phyloP scores from a whole-genome alignment of 2,113 vertebrate genomes.

The Podilymbus podiceps region DNA sequence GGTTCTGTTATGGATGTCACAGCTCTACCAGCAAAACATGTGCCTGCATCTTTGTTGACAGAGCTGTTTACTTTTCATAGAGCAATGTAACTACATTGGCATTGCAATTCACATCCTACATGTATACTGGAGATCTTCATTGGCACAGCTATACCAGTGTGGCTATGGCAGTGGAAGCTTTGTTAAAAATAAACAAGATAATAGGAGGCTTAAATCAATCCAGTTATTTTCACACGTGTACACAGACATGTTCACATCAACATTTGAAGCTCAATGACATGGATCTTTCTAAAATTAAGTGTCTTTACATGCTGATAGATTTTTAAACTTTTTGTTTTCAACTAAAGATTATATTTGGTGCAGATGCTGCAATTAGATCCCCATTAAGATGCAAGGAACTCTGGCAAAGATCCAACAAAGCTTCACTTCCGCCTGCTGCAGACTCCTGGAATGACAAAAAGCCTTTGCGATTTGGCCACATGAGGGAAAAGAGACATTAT shows the following conservation, averaged over 20 bases:
- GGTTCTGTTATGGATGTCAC: neutral
- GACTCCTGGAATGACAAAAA: neutral
- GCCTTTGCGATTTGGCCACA: neutral
- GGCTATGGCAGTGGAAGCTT: neutral
- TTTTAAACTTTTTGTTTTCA: neutral
- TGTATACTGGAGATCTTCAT: neutral
- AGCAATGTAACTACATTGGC: neutral
- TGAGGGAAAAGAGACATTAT: neutral
- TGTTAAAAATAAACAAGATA: neutral
- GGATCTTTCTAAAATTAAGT: neutral
- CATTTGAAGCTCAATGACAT: neutral
- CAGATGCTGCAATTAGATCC: neutral
- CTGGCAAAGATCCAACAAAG: neutral
- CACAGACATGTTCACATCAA: neutral
- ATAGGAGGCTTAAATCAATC: neutral
- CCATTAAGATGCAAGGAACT: neutral
- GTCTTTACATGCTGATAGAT: neutral
- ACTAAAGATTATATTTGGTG: neutral
- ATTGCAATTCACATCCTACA: neutral
- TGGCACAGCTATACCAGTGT: neutral
- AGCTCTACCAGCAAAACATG: neutral
- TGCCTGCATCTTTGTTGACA: neutral
- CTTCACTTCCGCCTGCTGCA: neutral
- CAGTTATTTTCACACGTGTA: neutral
- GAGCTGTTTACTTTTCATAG: neutral